Percentiles rank a stretch among this genome's conserved stretches.
Conservation (phyloP, 2,888 invertebrate species). For the Lepidochrysops patricia region DNA sequence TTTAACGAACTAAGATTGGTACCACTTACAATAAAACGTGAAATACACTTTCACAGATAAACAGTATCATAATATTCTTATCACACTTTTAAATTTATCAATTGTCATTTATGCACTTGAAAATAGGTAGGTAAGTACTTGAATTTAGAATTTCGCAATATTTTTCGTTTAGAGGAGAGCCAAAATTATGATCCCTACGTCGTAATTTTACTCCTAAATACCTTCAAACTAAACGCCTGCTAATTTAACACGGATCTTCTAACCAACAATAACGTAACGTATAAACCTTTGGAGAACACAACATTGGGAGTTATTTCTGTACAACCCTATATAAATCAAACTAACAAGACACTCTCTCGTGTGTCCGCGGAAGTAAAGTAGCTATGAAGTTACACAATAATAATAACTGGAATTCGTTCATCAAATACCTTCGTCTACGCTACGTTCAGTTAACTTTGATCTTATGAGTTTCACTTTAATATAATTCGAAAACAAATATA, state of each 20-base stretch:
- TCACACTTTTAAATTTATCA: not conserved
- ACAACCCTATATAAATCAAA: constrained; percentile 5
- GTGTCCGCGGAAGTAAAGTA: not conserved
- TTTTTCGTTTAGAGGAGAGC: no score
- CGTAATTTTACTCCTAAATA: no score
- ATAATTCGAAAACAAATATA: no score
- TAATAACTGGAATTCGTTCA: not conserved
- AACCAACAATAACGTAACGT: no score
- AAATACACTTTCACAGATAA: not conserved
- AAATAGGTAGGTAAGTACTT: no score
- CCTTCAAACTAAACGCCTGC: no score
- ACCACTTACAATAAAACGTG: not conserved
- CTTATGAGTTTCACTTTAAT: no score
- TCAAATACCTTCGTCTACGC: not conserved
- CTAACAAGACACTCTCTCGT: not conserved
- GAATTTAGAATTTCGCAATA: no score
- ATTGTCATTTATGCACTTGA: not conserved
- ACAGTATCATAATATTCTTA: not conserved
- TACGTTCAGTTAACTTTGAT: no score
- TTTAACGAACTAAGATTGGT: no score
- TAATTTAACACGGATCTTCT: no score
- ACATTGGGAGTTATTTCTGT: not conserved
- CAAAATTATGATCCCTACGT: no score
- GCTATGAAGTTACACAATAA: not conserved
- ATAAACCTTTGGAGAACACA: not conserved